A percentile compares a stretch with the other conserved stretches of the same genome.
These are phyloP conservation scores for Siderastrea siderea DNA, from an alignment of 92 coral and sea anemone species.

Conservation along the genomic window DNA sequence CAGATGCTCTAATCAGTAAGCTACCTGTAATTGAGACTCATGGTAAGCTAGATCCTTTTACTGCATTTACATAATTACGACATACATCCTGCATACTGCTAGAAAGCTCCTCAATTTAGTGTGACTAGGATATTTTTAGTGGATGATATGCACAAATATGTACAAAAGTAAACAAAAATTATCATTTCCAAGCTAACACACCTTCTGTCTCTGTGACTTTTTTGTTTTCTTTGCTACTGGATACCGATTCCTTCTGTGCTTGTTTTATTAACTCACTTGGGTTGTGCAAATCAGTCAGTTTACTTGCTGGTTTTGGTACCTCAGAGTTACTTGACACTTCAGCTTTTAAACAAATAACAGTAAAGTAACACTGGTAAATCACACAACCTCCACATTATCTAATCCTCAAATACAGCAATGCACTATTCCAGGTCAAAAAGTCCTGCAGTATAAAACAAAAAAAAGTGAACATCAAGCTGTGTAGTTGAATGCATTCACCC, in stretches of 20 bases:
- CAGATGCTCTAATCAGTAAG: too few relatives aligned
- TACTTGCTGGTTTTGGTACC: background rate
- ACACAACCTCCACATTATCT: background rate
- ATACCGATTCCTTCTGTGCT: constrained; percentile 27
- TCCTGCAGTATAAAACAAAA: background rate
- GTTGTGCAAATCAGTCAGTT: background rate
- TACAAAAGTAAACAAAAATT: too few relatives aligned
- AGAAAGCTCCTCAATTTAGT: too few relatives aligned
- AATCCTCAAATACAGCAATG: background rate
- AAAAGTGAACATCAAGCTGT: too few relatives aligned
- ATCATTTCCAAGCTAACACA: background rate
- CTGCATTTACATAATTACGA: too few relatives aligned
- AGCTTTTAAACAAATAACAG: background rate
- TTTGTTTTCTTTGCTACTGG: background rate
- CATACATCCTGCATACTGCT: too few relatives aligned
- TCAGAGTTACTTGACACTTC: background rate
- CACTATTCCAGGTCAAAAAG: background rate
- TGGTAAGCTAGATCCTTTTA: too few relatives aligned
- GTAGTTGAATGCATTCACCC: background rate
- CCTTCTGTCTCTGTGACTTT: background rate
- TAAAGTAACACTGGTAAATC: background rate
- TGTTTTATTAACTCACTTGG: constrained; percentile 22
- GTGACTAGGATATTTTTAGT: too few relatives aligned
- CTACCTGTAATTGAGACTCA: too few relatives aligned
- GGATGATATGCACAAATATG: too few relatives aligned